Evolutionary conservation across 2,113 vertebrate species (phyloP).

Genomic region (Rynchops niger): DNA sequence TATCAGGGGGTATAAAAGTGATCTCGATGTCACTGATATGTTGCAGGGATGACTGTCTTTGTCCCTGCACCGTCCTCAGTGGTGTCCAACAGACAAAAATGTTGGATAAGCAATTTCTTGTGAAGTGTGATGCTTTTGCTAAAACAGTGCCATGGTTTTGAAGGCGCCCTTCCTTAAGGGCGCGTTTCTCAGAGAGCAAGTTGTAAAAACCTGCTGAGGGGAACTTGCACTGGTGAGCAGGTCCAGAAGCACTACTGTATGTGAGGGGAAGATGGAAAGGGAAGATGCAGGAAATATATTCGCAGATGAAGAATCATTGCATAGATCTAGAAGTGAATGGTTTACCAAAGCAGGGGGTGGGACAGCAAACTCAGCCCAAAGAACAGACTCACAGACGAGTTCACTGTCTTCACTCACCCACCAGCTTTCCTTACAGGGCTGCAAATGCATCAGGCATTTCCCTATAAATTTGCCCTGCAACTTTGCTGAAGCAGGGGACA

Average conservation of each 20-base stretch:
- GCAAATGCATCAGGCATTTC: fast-evolving
- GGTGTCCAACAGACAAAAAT: neutral
- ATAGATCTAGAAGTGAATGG: neutral
- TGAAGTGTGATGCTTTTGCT: neutral
- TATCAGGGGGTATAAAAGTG: fast-evolving
- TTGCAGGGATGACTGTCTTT: neutral
- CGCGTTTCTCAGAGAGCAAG: neutral
- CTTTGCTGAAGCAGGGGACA: neutral
- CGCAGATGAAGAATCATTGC: neutral
- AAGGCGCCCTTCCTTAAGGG: neutral
- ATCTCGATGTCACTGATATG: neutral
- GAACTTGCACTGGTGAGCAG: neutral
- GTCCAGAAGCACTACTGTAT: neutral
- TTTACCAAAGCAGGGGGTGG: neutral
- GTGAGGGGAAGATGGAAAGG: neutral
- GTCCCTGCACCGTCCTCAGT: neutral
- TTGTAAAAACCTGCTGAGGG: neutral
- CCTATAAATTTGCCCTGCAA: neutral
- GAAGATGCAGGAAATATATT: neutral
- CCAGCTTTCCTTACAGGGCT: neutral
- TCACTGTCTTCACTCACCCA: neutral
- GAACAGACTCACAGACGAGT: neutral
- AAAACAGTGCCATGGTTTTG: neutral
- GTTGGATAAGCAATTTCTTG: neutral
- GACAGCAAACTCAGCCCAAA: neutral